Evolutionary conservation across 2,113 vertebrate species (phyloP), one percentile per base, ranked within the genome.

Genomic region (Platycercus adscitus): DNA sequence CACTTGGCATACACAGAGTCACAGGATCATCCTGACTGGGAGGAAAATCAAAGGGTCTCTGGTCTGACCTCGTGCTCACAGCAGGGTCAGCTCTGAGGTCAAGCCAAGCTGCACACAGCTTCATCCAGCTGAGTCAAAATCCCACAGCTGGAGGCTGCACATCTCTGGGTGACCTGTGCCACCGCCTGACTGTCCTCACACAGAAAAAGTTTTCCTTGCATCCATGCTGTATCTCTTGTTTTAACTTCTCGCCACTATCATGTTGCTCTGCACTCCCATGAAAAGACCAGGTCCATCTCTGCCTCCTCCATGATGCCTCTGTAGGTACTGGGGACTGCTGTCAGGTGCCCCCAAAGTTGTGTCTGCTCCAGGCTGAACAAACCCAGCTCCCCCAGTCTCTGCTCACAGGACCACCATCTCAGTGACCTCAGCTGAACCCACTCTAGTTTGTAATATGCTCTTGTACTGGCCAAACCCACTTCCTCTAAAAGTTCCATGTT

Each of bases 171-270:
- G 76, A 47, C 28, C 53, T 24, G 5, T 52, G 52, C 43, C 41
- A 66, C 52, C 19, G 1, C 56, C 21, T 63, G 10, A 21, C 56
- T 41, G n/a, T 15, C 29, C 24, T n/a, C 28, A 35, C 13, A n/a
- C 9, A n/a, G 73, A 39, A 35, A 29, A 46, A 26, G 10, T 9
- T 60, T 24, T 50, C 24, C n/a, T 39, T 18, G n/a, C 11, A 65
- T 14, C 64, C 75, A 75, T 8, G 18, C 16, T 52, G 29, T 56
- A 73, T 23, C 25, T 55, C 19, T 76, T 47, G 4, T 3, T 86
- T 69, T 41, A 44, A 25, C 19, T 64, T 33, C 37, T 0, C 4
- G 26, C 6, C 44, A 52, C 1, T 16, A 9, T 35, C 26, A 10
- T 55, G 28, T 69, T 23, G 12, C 28, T n/a, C 49, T 20, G 49